Evolutionary conservation across 2,113 vertebrate species (phyloP).

Genomic region (Pleuronectes platessa): DNA sequence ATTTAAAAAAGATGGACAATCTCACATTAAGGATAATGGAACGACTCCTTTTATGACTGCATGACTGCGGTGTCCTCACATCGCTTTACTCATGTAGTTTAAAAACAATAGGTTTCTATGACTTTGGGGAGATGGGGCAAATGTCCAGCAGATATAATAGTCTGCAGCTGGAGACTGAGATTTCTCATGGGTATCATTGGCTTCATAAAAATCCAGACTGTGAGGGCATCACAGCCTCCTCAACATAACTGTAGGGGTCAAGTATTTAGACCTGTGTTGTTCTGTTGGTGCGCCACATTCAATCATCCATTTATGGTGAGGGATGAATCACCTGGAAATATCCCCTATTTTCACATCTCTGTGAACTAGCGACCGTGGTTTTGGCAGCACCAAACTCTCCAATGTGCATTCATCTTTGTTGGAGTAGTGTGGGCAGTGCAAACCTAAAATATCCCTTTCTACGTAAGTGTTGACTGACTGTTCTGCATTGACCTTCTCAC

Average conservation of each 20-base stretch:
- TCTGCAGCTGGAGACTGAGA: constrained; percentile 4
- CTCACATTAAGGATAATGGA: too few relatives aligned
- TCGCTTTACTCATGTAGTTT: neutral
- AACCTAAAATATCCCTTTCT: neutral
- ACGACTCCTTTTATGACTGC: too few relatives aligned
- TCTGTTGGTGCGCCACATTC: neutral
- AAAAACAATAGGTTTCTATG: constrained; percentile 18
- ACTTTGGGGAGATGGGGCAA: neutral
- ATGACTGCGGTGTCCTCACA: too few relatives aligned
- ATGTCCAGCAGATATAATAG: constrained; percentile 16
- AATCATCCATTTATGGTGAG: neutral
- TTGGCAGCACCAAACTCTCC: too few relatives aligned
- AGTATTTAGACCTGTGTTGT: neutral
- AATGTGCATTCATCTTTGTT: too few relatives aligned
- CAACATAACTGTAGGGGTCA: neutral
- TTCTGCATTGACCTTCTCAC: neutral
- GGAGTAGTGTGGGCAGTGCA: neutral
- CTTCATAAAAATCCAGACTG: neutral
- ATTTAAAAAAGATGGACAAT: too few relatives aligned
- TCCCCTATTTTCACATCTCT: too few relatives aligned
- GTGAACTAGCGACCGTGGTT: too few relatives aligned
- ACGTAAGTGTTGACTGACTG: neutral
- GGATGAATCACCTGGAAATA: neutral
- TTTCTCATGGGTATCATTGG: neutral
- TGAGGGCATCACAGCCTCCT: neutral